Conservation (phyloP, 2,888 invertebrate genomes). For the Molorchus minor region DNA sequence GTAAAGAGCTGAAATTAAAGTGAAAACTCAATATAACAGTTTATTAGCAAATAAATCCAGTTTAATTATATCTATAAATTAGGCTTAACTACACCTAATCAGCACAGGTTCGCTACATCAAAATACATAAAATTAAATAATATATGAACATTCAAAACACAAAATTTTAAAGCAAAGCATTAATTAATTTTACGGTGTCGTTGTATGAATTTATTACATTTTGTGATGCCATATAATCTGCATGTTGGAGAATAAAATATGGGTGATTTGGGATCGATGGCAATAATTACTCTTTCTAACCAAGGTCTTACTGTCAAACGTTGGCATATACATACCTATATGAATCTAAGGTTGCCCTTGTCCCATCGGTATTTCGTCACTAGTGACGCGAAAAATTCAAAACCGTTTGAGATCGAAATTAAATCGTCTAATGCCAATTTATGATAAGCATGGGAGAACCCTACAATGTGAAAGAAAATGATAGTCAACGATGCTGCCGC, state of each 20-base stretch:
- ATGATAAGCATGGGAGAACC: too few relatives aligned
- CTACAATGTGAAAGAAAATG: too few relatives aligned
- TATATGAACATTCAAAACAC: constrained; percentile 9
- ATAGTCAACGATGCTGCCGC: too few relatives aligned
- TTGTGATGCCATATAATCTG: not conserved
- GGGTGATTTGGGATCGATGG: too few relatives aligned
- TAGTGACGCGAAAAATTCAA: too few relatives aligned
- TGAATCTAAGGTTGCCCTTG: too few relatives aligned
- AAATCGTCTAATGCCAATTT: too few relatives aligned
- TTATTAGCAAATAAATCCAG: constrained; percentile 22
- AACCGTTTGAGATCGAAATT: too few relatives aligned
- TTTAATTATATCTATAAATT: constrained; percentile 26
- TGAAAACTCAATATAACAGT: constrained; percentile 24
- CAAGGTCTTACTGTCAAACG: too few relatives aligned
- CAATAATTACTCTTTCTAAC: too few relatives aligned
- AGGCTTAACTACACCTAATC: constrained; percentile 21
- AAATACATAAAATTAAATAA: constrained; percentile 17
- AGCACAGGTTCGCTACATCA: constrained; percentile 11
- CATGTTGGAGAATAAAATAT: not conserved
- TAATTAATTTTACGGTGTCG: not conserved
- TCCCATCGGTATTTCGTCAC: too few relatives aligned
- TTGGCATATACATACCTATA: too few relatives aligned
- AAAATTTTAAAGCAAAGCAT: constrained; percentile 9
- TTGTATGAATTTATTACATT: constrained; percentile 6
- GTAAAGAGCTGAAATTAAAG: constrained; percentile 10